These are phyloP conservation scores for Eremobia ochroleuca DNA, from an alignment of 2,888 invertebrate genomes.

Conservation along the genomic window DNA sequence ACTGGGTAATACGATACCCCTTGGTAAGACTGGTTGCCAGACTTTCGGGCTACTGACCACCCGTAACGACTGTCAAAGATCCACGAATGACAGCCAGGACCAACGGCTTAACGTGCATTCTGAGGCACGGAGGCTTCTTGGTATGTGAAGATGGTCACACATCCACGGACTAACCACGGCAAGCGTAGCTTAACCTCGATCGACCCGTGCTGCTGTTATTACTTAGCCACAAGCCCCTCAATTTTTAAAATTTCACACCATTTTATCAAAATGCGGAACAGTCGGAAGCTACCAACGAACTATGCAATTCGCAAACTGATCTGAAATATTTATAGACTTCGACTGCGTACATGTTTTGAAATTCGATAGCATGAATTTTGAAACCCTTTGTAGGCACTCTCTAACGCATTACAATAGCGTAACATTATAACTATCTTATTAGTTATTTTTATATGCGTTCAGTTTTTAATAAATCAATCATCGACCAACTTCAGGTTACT, in stretches of 20 bases:
- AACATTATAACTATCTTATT: neutral
- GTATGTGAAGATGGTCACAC: too few species aligned
- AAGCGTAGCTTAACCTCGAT: too few species aligned
- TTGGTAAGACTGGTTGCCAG: too few species aligned
- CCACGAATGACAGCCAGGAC: too few species aligned
- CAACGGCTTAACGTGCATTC: too few species aligned
- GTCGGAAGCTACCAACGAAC: neutral
- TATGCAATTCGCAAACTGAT: slow-evolving; percentile 6
- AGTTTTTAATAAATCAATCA: neutral
- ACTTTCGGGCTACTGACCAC: too few species aligned
- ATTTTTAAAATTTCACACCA: neutral
- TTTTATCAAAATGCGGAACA: neutral
- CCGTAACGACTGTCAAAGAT: too few species aligned
- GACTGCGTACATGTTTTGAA: neutral
- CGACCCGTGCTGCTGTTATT: too few species aligned
- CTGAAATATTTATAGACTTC: slow-evolving; percentile 6
- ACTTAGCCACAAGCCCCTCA: too few species aligned
- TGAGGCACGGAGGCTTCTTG: too few species aligned
- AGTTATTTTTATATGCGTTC: neutral
- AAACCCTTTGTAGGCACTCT: neutral
- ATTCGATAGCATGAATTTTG: neutral
- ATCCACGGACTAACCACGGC: too few species aligned
- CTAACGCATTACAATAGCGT: neutral
- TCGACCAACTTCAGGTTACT: neutral
- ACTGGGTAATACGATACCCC: too few species aligned